These are phyloP conservation scores for Fistularia commersonii DNA, from an alignment of 2,797 vertebrate genomes.

Conservation along the genomic window DNA sequence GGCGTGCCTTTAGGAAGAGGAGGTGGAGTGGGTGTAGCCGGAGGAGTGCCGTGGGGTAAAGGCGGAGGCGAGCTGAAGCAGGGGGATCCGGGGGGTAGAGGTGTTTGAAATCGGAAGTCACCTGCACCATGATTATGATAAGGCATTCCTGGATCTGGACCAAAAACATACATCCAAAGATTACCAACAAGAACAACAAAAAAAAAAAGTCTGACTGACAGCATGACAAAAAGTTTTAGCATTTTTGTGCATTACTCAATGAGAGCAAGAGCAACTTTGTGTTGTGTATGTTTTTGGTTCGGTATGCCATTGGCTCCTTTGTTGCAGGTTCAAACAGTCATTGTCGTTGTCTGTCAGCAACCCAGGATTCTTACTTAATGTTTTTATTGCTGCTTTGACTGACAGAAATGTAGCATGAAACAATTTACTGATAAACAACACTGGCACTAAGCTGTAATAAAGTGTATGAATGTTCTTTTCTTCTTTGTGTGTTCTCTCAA, in stretches of 20 bases:
- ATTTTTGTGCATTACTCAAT: conserved; percentile 1
- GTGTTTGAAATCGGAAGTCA: conserved; percentile 85
- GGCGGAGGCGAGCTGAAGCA: conserved; percentile 81
- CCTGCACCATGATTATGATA: conserved; percentile 45
- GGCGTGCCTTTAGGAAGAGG: conserved; percentile 84
- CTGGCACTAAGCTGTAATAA: too few relatives aligned
- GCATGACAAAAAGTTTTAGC: background rate
- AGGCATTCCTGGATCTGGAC: conserved; percentile 68
- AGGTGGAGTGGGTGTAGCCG: conserved; percentile 77
- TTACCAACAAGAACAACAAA: background rate
- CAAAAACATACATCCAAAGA: background rate
- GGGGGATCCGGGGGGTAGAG: conserved; percentile 81
- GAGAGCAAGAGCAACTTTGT: background rate
- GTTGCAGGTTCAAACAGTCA: too few relatives aligned
- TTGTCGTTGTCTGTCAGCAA: too few relatives aligned
- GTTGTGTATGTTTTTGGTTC: too few relatives aligned
- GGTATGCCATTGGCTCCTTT: too few relatives aligned
- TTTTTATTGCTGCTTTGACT: too few relatives aligned
- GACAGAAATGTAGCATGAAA: too few relatives aligned
- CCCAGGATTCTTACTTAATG: too few relatives aligned
- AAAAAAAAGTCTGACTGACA: background rate
- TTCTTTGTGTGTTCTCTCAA: too few relatives aligned
- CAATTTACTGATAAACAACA: too few relatives aligned
- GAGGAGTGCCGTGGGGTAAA: conserved; percentile 84
- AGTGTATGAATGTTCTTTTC: too few relatives aligned